Evolutionary conservation across 35 echinoderm and acorn worm species (phyloP).

Genomic region (Stichopus chloronotus): DNA sequence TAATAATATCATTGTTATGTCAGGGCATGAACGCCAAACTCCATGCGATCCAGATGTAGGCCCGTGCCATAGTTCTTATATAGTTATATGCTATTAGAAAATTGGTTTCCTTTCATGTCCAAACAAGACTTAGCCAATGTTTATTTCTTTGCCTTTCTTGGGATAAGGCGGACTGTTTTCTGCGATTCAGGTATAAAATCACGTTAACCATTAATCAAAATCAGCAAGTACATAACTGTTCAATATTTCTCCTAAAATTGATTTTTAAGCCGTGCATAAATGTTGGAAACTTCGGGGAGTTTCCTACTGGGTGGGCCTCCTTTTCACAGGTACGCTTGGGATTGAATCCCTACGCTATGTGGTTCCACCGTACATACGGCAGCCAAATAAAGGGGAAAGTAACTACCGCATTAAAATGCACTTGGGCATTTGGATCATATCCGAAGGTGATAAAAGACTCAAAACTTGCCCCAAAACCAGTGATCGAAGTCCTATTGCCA

Average conservation of each 20-base stretch:
- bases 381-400: not conserved
- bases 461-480: not conserved
- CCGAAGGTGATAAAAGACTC: not conserved
- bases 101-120: too few species aligned
- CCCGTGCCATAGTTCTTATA: too few species aligned
- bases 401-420: not conserved
- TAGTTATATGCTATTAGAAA: too few species aligned
- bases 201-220: conserved; percentile 31
- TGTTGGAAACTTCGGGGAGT: conserved; percentile 28
- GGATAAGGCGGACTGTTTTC: not conserved
- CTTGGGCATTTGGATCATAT: not conserved
- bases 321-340: conserved; percentile 23
- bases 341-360: not conserved
- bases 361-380: not conserved
- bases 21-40: too few species aligned
- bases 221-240: conserved; percentile 39
- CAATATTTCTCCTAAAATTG: conserved; percentile 45
- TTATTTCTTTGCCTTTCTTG: not conserved
- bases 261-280: conserved; percentile 51
- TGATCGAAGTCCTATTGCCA: not conserved
- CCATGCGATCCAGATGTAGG: too few species aligned
- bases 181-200: not conserved
- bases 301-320: conserved; percentile 11
- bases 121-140: too few species aligned
- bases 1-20: too few species aligned